Evolutionary conservation across 2,113 vertebrate genomes (phyloP), one percentile per base, ranked within the genome.

Genomic region (Verasper variegatus): DNA sequence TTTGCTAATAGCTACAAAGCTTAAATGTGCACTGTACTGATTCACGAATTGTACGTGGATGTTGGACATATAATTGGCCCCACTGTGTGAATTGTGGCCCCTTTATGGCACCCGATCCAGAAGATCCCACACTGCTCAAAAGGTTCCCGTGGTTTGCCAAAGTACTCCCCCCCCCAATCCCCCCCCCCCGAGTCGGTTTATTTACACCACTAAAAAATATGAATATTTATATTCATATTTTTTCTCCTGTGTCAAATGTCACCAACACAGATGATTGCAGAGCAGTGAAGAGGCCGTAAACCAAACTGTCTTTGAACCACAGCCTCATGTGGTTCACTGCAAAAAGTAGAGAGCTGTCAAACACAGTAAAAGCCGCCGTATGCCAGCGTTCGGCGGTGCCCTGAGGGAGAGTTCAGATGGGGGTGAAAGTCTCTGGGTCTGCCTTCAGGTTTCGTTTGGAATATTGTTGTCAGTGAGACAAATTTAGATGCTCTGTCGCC

Each of bases 311-410:
- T 70, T 23, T 14, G n/a, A 31, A 64, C 14, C 37, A 45, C 71
- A 75, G 40, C 63, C 26, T 67, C n/a, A 4, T 23, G 61, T 57
- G 62, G 20, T 24, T 37, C 18, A 51, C 1, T 56, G 47, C 54
- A 49, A 31, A 65, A 75, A 56, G 17, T 4, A 24, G 17, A 40
- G 49, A 18, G 49, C 49, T 51, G 49, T 60, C 76, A 55, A 54
- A 68, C 57, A 49, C 24, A 51, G 51, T 74, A 42, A 59, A 59
- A 17, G 37, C 0, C n/a, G 13, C 47, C 21, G 60, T 27, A 23
- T 40, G 15, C n/a, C 49, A 54, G 68, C 1, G 15, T 51, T 6
- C 27, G 2, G 17, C 1, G 1, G 15, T 24, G 18, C 55, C 13
- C 27, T 12, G 8, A 5, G 15, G 24, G 7, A 42, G 17, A 68